Conservation (phyloP, 2,888 invertebrate species). For the Tenthredo scrophulariae region DNA sequence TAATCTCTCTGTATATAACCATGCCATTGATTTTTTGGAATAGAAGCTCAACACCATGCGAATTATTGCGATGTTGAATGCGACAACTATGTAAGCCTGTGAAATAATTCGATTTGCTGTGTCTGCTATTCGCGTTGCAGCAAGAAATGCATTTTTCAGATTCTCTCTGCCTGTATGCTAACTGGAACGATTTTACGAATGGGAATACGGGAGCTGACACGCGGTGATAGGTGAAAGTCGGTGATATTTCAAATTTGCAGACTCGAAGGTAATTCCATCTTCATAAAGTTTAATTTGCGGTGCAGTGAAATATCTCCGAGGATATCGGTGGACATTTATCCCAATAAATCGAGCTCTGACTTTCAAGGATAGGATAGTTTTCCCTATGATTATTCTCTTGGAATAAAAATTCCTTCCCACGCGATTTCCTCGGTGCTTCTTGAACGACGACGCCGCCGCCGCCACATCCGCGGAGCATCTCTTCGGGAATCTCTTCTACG, state of each 20-base stretch:
- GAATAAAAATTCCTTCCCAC: conserved; percentile 17
- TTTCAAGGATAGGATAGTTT: background rate
- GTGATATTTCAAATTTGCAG: conserved; percentile 14
- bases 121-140: background rate
- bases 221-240: conserved; percentile 8
- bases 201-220: background rate
- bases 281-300: conserved; percentile 43
- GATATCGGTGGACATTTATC: conserved; percentile 29
- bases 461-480: background rate
- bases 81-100: background rate
- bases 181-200: background rate
- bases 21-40: no score
- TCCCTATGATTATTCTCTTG: conserved; percentile 38
- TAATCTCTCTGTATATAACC: no score
- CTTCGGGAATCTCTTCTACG: conserved; percentile 36
- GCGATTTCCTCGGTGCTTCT: conserved; percentile 6
- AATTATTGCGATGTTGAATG: background rate
- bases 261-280: conserved; percentile 19
- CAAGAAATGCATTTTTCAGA: background rate
- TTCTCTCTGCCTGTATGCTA: background rate
- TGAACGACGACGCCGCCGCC: conserved; percentile 10
- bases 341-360: conserved; percentile 44
- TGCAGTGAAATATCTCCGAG: background rate
- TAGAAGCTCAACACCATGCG: background rate
- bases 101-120: background rate